Conservation (phyloP, 2,113 vertebrate genomes). For the Silurus meridionalis region DNA sequence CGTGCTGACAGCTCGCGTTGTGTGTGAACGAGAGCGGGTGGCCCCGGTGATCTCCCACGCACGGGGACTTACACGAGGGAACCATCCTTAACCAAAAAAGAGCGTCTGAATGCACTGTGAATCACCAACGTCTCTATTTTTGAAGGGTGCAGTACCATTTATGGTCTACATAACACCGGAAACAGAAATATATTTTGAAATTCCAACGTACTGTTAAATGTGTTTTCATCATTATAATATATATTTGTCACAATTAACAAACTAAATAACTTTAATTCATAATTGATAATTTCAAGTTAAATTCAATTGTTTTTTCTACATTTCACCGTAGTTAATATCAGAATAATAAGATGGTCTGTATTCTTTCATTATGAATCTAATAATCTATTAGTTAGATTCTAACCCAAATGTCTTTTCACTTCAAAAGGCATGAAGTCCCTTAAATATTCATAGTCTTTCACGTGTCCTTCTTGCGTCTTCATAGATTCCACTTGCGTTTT, state of each 20-base stretch:
- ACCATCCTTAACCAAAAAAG: conserved; percentile 4
- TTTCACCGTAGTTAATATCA: background rate
- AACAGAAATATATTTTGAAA: background rate
- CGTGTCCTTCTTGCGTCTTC: background rate
- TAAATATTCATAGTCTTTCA: background rate
- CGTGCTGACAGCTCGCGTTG: conserved; percentile 28
- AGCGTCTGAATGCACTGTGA: background rate
- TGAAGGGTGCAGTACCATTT: conserved; percentile 23
- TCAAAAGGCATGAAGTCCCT: background rate
- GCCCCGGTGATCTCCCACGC: conserved; percentile 43
- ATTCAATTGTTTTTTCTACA: background rate
- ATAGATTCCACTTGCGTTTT: background rate
- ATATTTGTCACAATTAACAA: no score
- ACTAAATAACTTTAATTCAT: background rate
- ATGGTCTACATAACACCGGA: conserved; percentile 41
- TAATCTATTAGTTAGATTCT: background rate
- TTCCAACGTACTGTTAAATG: no score
- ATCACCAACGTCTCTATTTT: conserved; percentile 23
- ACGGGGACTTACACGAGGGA: background rate
- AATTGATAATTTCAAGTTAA: background rate
- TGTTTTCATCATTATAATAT: background rate
- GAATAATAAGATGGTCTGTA: background rate
- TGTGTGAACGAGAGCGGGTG: conserved; percentile 21
- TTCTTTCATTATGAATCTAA: background rate
- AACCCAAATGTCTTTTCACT: background rate